Evolutionary conservation across 2,888 invertebrate species (phyloP).

Genomic region (Caenorhabditis angaria): DNA sequence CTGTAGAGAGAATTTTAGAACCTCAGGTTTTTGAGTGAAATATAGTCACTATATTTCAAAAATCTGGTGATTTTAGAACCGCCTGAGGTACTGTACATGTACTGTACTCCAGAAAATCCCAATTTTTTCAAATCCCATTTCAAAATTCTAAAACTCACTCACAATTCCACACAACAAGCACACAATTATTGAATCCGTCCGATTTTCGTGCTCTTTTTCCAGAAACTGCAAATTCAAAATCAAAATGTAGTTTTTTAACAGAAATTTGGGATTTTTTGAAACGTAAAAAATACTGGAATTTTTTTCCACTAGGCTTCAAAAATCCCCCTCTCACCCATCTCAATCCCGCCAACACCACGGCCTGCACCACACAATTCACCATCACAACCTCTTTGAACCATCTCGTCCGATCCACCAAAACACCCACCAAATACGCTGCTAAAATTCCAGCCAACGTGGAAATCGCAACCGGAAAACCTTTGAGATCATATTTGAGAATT

Average conservation of each 20-base stretch:
- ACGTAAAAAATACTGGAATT: neutral
- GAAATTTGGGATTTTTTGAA: neutral
- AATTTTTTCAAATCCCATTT: neutral
- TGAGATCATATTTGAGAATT: constrained; percentile 27
- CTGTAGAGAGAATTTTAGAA: neutral
- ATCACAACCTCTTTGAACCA: constrained; percentile 20
- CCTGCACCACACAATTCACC: neutral
- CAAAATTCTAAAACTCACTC: constrained; percentile 16
- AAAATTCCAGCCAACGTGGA: constrained; percentile 22
- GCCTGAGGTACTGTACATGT: too few species aligned
- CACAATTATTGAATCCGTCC: constrained; percentile 34
- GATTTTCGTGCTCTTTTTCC: constrained; percentile 19
- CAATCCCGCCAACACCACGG: neutral
- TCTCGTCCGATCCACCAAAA: constrained; percentile 26
- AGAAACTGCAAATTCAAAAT: constrained; percentile 16
- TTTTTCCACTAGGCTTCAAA: neutral
- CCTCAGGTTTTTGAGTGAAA: neutral
- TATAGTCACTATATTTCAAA: too few species aligned
- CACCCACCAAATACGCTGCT: constrained; percentile 23
- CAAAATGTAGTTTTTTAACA: too few species aligned
- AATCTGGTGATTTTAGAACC: too few species aligned
- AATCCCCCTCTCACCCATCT: constrained; percentile 9
- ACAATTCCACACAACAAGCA: constrained; percentile 9
- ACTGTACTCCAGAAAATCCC: too few species aligned
- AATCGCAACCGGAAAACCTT: constrained; percentile 35